These are phyloP conservation scores for Diachasma alloeum DNA, from an alignment of 1,140 invertebrate species.

Conservation along the genomic window DNA sequence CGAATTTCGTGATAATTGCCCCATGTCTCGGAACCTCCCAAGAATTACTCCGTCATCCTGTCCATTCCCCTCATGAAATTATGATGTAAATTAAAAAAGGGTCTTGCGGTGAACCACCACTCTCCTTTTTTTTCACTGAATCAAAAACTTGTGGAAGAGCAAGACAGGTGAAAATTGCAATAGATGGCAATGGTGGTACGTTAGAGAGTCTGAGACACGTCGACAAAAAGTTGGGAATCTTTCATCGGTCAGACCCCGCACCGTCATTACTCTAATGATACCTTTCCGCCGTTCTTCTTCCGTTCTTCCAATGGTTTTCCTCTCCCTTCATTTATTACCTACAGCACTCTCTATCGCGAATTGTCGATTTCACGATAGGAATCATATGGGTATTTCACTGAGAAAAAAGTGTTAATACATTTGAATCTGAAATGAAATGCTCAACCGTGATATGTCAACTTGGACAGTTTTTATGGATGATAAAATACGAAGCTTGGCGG, in stretches of 20 bases:
- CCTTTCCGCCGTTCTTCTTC: slow-evolving; percentile 39
- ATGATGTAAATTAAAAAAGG: background rate
- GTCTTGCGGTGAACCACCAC: background rate
- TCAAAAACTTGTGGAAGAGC: background rate
- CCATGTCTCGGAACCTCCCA: too few relatives aligned
- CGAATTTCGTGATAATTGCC: background rate
- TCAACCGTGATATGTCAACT: background rate
- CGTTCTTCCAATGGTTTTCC: slow-evolving; percentile 33
- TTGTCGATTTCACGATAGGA: background rate
- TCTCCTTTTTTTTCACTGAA: background rate
- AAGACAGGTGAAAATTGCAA: slow-evolving; percentile 4
- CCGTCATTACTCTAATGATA: slow-evolving; percentile 56
- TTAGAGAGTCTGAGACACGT: background rate
- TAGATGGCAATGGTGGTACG: background rate
- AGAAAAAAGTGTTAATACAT: background rate
- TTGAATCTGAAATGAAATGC: background rate
- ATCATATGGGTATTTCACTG: background rate
- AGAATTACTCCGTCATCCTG: background rate
- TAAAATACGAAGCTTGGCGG: too few relatives aligned
- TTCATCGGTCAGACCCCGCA: slow-evolving; percentile 34
- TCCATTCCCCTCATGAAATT: background rate
- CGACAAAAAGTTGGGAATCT: slow-evolving; percentile 32
- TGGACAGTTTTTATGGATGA: too few relatives aligned
- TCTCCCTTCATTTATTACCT: background rate
- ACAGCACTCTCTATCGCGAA: slow-evolving; percentile 13